Evolutionary conservation across 1,140 invertebrate species (phyloP).

Genomic region (Rhizoglyphus robini): DNA sequence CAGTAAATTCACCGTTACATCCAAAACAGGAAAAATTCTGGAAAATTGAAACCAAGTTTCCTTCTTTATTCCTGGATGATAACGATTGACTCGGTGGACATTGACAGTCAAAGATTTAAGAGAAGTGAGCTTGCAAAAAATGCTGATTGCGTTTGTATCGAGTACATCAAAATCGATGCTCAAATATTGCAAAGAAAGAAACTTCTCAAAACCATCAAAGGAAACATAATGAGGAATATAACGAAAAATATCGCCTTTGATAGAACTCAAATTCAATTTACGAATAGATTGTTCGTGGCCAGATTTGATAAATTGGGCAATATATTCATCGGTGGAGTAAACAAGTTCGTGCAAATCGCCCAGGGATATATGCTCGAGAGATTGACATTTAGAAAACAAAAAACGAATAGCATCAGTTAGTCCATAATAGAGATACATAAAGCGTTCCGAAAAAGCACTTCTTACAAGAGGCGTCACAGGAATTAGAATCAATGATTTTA

Average conservation of each 20-base stretch:
- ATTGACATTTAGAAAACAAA: constrained; percentile 6
- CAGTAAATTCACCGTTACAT: neutral
- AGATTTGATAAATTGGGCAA: neutral
- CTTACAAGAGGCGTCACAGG: neutral
- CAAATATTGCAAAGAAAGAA: neutral
- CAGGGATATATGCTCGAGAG: neutral
- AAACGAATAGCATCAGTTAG: constrained; percentile 12
- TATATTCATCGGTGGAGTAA: neutral
- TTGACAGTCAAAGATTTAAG: neutral
- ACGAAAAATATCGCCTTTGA: constrained; percentile 10
- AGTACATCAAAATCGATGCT: neutral
- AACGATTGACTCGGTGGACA: constrained; percentile 3
- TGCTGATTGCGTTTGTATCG: neutral
- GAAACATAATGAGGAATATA: neutral
- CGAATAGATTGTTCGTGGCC: neutral
- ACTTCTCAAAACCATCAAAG: neutral
- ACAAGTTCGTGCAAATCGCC: constrained; percentile 3
- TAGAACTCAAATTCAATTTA: neutral
- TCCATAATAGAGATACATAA: neutral
- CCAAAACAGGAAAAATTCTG: neutral
- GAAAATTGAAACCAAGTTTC: neutral
- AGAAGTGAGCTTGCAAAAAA: neutral
- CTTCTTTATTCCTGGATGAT: neutral
- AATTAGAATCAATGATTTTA: neutral
- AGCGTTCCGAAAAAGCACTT: neutral